Base-by-base conservation (phyloP, 2,113 vertebrate species). In the Aegotheles bennettii region DNA sequence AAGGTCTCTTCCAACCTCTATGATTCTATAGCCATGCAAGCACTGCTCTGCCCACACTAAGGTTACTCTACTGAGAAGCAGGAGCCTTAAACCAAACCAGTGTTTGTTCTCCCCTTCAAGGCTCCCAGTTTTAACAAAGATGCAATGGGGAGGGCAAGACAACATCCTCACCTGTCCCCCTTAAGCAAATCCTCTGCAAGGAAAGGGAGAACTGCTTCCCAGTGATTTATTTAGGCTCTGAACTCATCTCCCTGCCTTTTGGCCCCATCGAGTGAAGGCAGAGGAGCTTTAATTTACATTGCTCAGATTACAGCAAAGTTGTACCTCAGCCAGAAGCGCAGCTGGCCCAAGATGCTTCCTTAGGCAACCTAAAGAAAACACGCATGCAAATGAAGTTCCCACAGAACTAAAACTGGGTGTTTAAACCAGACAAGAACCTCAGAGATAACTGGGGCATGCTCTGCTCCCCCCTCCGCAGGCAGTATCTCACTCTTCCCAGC, bases 211-310 rank as follows among this genome's bases (percentile, higher is more conserved):
- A 10, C 6, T 54, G 19, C 6, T 63, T 73, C 28, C 9, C 15
- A 7, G 7, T 15, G 51, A 25, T 20, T 94, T 16, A 31, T 45
- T 45, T 7, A 70, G 31, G 6, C 74, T 81, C 50, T 70, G 42
- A 59, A 59, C 10, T 12, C 42, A 14, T 17, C 26, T 79, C n/a
- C 31, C 47, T 40, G 42, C 61, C 38, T 59, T 36, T 25, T 59
- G 38, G 42, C 15, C 50, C 45, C 2, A 0, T 0, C 10, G 16
- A 10, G 3, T 42, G 21, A 87, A 71, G 18, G 26, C 31, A 89
- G n/a, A 67, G 15, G 8, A 47, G 31, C 42, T 13, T 38, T 13
- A 10, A 16, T 29, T 61, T 25, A 16, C 21, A 29, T 6, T 57
- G 42, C 53, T 68, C 21, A 29, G 29, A 11, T 69, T n/a, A 83